Base-by-base conservation (phyloP, 2,113 vertebrate species). In the Sterna hirundo region DNA sequence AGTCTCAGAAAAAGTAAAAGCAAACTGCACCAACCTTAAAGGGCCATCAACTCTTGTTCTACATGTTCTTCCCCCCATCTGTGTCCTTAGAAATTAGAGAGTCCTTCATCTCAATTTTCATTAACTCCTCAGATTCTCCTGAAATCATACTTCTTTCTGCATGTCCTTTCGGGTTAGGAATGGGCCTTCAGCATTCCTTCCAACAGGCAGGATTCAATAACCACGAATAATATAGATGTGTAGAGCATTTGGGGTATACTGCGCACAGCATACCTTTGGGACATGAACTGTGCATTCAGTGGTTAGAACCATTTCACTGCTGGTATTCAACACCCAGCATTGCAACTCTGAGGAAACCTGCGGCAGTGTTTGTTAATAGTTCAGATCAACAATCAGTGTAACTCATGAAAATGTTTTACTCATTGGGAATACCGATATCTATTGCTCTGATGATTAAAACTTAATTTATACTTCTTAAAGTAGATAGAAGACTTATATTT, bases 401-500 rank as follows among this genome's bases (percentile, higher is more conserved):
- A 94, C 52, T 83, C 82, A 92, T 49, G 65, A 86, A 94, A 96
- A 62, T 86, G 60, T 97, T 97, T 97, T 97, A 79, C 52, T 93
- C 68, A 54, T 74, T 64, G 84, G 64, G 94, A 86, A 93, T 96
- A 77, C 23, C 26, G 14, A 89, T 75, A 87, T 95, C 88, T 95
- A 93, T 88, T 96, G 83, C 72, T 90, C 49, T 95, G 75, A 92
- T 93, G 71, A 88, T 95, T 97, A 97, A 96, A 97, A 70, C 38
- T 88, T 96, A 96, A 96, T 95, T 92, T 96, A 96, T 65, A 92
- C 11, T 96, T 97, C 96, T 92, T 86, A 95, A 96, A 91, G 75
- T 49, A 93, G 93, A 88, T 93, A 64, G 64, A 91, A 96, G 46
- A 42, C 52, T 55, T 88, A 83, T 90, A 90, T 58, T 71, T 86